Base-by-base conservation (phyloP, 2,113 vertebrate genomes). In the Silurus meridionalis region DNA sequence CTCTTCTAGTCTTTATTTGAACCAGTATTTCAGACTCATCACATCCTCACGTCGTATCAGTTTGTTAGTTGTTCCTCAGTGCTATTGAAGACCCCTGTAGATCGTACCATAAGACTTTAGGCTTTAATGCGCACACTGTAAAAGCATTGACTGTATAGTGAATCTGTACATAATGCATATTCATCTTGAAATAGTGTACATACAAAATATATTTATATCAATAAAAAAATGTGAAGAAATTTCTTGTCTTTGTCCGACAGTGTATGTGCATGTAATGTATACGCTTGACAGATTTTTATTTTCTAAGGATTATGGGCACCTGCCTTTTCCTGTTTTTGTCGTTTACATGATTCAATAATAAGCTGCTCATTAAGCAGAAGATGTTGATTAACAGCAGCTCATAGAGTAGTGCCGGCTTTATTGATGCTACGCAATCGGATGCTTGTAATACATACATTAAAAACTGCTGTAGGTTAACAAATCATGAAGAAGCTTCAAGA, bases 171-270 rank as follows among this genome's bases (percentile, higher is more conserved):
- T 89, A 90, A 72, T 88, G 80, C 87, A 83, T 84, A 86, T 83
- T 86, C 25, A 89, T 88, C 88, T 91, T 87, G 91, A 92, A 90
- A 92, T 91, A 91, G 91, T 94, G 94, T 95, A 94, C 85, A 94
- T 93, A 94, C 88, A 82, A 92, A 93, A 89, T 94, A 90, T 94
- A 94, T 95, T 95, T 95, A 94, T 94, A 91, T 92, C 93, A 95
- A 95, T 95, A 94, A 37, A 94, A 94, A 80, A 0, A 91, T 90
- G 91, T 86, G 79, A 88, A 83, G 85, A 14, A 86, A 19, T 2
- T 48, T 60, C 19, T 57, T 85, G 63, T 74, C 84, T 74, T 37
- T 81, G 66, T 37, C 23, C 55, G 46, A 28, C 1, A 60, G 66
- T 80, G 63, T 55, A 78, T 37, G 37, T 37, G 71, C 50, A 86